Conservation (phyloP, 2,888 invertebrate genomes). For the Amitus sp. region DNA sequence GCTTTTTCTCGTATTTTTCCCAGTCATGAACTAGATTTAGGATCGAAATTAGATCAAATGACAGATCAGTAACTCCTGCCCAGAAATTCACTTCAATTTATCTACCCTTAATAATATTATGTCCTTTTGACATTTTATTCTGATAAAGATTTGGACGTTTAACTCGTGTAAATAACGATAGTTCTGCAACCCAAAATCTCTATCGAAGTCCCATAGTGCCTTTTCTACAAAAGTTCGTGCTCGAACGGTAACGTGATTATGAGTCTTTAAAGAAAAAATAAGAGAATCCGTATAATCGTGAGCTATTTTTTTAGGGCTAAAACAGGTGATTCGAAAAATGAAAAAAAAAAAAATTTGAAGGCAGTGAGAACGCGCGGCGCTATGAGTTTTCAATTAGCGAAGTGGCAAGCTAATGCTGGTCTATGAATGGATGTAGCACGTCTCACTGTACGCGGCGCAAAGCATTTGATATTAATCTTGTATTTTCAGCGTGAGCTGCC, state of each 20-base stretch:
- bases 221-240: no score
- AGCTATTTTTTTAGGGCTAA: not conserved
- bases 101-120: not conserved
- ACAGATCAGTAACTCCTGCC: constrained; percentile 8
- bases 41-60: constrained; percentile 34
- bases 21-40: no score
- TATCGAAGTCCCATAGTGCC: no score
- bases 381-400: constrained; percentile 52
- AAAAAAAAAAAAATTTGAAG: constrained; percentile 10
- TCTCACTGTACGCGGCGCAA: constrained; percentile 39
- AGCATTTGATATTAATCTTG: constrained; percentile 33
- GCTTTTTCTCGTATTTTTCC: no score
- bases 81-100: constrained; percentile 25
- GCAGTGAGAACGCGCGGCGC: constrained; percentile 5
- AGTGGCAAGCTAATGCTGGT: constrained; percentile 44
- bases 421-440: constrained; percentile 41
- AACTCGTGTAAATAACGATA: no score
- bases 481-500: constrained; percentile 32
- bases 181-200: no score
- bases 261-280: not conserved
- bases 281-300: not conserved
- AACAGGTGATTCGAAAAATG: not conserved
- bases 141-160: no score
- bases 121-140: no score
- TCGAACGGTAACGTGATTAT: no score